Conservation (phyloP, 2,113 vertebrate genomes). For the Dendropsophus ebraccatus region DNA sequence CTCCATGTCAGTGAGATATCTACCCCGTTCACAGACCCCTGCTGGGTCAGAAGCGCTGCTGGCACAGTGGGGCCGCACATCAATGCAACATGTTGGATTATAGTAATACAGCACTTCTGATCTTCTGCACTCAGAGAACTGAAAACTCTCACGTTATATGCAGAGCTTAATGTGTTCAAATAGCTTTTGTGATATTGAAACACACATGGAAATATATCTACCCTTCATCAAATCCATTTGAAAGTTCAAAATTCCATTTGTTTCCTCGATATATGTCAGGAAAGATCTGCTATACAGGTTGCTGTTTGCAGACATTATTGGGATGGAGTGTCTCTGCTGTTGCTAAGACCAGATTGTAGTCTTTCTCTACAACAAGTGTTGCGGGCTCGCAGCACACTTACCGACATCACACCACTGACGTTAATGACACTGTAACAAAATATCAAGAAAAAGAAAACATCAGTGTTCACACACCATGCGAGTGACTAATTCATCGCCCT, state of each 20-base stretch:
- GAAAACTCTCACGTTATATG: background rate
- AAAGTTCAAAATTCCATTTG: background rate
- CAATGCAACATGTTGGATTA: constrained; percentile 9
- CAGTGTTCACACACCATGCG: background rate
- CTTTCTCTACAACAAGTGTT: background rate
- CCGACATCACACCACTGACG: constrained; percentile 1
- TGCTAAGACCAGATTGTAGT: too few relatives aligned
- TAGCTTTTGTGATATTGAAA: background rate
- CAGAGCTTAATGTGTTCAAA: background rate
- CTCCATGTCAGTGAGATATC: background rate
- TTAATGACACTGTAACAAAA: constrained; percentile 18
- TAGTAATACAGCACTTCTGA: background rate
- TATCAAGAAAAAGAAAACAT: constrained; percentile 36
- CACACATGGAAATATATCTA: background rate
- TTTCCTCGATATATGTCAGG: background rate
- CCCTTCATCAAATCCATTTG: background rate
- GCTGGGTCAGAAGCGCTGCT: background rate
- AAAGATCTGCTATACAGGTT: background rate
- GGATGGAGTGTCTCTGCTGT: background rate
- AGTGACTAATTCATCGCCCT: constrained; percentile 37
- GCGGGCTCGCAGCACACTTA: background rate
- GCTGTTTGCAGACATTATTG: background rate
- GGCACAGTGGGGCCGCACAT: constrained; percentile 10
- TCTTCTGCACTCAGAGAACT: background rate
- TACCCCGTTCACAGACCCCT: background rate